Evolutionary conservation across 1,140 invertebrate genomes (phyloP), one percentile per base, ranked within the genome.

Genomic region (Cyclina sinensis): DNA sequence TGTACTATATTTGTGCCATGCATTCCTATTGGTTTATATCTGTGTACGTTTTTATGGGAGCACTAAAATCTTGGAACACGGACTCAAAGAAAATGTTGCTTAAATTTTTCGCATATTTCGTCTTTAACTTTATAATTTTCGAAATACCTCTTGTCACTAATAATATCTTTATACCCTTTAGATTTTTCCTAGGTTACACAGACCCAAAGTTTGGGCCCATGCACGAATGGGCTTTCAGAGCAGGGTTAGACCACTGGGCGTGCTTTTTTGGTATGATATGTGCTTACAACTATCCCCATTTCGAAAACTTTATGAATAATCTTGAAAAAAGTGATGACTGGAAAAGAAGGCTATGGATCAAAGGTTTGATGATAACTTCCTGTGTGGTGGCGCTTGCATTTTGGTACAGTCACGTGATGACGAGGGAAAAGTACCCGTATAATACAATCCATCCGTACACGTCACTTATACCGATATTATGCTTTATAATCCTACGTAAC

Each of bases 1-100:
- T 93, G 0, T 94, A 94, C 88, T 94, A 94, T 88, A 94, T 94
- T 80, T 94, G 93, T 73, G 93, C 93, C 80, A 93, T 94, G 93
- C 93, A 94, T 86, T 93, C 93, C 46, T 93, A 93, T 90, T 94
- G 93, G 93, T 94, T 94, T 80, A n/a, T 94, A 30, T 90, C 91
- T 27, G 92, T 93, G 0, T 94, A 94, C 46, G 39, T 91, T 9
- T 92, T 92, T 81, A 94, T 94, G 93, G 37, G 91, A 14, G 65
- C 84, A n/a, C 80, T 92, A 24, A 70, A 78, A 18, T 90, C 89
- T 3, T 93, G 91, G 91, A 94, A 94, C 88, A 79, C 86, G 0
- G 43, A 93, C 54, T 51, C 84, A 11, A 43, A 59, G 21, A 89
- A 89, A 35, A 93, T 94, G 93, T 81, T 89, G 7, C 21, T 90